Evolutionary conservation across 2,113 vertebrate species (phyloP).

Genomic region (Copsychus sechellarum): DNA sequence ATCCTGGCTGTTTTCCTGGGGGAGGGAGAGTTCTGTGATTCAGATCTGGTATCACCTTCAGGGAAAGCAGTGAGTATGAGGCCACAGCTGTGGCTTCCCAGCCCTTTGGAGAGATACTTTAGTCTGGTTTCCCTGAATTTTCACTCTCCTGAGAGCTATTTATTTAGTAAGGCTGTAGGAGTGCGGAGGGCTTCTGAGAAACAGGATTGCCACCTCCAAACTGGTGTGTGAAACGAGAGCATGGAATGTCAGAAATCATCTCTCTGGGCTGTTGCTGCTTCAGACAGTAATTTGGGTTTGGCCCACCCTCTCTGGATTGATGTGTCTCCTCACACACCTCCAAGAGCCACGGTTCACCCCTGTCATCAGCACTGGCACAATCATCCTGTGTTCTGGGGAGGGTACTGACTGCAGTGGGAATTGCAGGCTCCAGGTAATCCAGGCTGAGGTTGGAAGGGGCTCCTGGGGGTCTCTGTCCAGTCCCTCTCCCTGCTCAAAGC

Average conservation of each 20-base stretch:
- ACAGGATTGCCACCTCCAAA: not conserved
- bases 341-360: not conserved
- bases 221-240: not conserved
- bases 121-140: not conserved
- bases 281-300: not conserved
- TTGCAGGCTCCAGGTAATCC: not conserved
- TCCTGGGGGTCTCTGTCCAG: not conserved
- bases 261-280: not conserved
- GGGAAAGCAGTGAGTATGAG: not conserved
- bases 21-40: not conserved
- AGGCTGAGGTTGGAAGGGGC: not conserved
- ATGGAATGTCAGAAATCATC: too few relatives aligned
- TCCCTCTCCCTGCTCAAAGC: not conserved
- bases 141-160: not conserved
- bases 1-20: not conserved
- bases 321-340: not conserved
- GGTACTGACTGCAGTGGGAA: not conserved
- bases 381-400: not conserved
- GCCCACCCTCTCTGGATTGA: not conserved
- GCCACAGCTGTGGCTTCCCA: not conserved
- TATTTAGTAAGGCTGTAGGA: not conserved
- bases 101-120: not conserved
- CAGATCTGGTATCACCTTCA: not conserved
- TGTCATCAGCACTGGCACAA: not conserved
- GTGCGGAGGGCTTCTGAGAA: rapidly evolving